phyloP scores from a whole-genome alignment of 2,888 invertebrate species.

The Ceraclea dissimilis region DNA sequence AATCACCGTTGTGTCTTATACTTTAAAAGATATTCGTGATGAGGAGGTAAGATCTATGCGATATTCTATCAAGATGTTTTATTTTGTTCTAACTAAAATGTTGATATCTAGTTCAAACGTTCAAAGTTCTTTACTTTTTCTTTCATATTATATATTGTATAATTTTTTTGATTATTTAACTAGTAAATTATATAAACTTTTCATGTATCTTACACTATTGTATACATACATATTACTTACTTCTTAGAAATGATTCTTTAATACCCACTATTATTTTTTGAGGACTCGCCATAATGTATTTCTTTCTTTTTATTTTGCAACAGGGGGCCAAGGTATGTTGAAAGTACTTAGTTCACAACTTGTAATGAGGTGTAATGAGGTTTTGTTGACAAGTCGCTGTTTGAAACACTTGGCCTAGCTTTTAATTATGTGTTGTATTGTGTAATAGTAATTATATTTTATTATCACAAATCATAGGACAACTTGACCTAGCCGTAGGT shows the following conservation, averaged over 20 bases:
- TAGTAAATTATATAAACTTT: too few relatives aligned
- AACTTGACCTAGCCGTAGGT: too few relatives aligned
- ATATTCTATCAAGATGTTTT: too few relatives aligned
- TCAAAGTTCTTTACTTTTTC: too few relatives aligned
- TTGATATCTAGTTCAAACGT: too few relatives aligned
- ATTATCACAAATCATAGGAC: too few relatives aligned
- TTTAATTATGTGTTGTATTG: slow-evolving; percentile 10
- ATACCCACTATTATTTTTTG: not conserved
- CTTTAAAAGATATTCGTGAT: slow-evolving; percentile 87
- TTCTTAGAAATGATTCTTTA: too few relatives aligned
- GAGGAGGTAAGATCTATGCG: slow-evolving; percentile 75
- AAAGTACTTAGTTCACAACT: slow-evolving; percentile 8
- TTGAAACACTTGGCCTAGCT: slow-evolving; percentile 24
- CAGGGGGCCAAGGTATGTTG: slow-evolving; percentile 47
- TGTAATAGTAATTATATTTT: not conserved
- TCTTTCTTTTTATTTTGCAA: slow-evolving; percentile 35
- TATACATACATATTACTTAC: too few relatives aligned
- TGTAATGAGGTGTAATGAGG: not conserved
- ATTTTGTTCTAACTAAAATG: too few relatives aligned
- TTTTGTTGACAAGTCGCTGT: slow-evolving; percentile 7
- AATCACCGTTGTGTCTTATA: slow-evolving; percentile 91
- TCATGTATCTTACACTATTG: too few relatives aligned
- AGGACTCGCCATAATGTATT: slow-evolving; percentile 28
- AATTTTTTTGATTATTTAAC: too few relatives aligned
- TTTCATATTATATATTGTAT: too few relatives aligned